Evolutionary conservation across 2,113 vertebrate species (phyloP).

Genomic region (Neogale vison): DNA sequence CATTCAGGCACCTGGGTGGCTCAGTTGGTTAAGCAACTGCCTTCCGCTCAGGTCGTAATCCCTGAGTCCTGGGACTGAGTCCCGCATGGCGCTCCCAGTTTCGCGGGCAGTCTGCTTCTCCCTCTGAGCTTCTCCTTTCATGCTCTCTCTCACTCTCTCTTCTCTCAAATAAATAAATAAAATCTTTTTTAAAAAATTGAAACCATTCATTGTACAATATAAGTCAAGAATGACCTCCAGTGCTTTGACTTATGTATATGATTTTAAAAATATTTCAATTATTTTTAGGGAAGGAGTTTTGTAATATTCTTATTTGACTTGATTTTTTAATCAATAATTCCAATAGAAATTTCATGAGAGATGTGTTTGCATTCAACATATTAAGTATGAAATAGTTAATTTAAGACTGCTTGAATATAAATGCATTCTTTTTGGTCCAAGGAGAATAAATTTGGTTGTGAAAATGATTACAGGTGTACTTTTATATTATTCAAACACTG

Average conservation of each 20-base stretch:
- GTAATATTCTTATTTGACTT: slow-evolving; percentile 52
- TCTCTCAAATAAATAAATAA: too few species aligned
- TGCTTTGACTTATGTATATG: background rate
- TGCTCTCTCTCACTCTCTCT: too few species aligned
- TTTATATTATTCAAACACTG: slow-evolving; percentile 59
- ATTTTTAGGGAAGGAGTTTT: slow-evolving; percentile 58
- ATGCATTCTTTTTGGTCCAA: slow-evolving; percentile 62
- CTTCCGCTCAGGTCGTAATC: too few species aligned
- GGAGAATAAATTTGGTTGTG: slow-evolving; percentile 62
- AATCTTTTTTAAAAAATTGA: background rate
- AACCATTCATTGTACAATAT: background rate
- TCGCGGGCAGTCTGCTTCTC: too few species aligned
- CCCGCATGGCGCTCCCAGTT: too few species aligned
- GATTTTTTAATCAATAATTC: slow-evolving; percentile 70
- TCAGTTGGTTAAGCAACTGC: too few species aligned
- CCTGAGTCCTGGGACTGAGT: too few species aligned
- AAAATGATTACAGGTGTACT: slow-evolving; percentile 57
- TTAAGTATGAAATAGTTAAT: slow-evolving; percentile 64
- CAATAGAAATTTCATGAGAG: slow-evolving; percentile 56
- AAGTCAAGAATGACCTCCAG: background rate
- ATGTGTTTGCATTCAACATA: slow-evolving; percentile 56
- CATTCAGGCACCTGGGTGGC: background rate
- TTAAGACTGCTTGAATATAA: slow-evolving; percentile 70
- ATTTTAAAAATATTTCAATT: slow-evolving; percentile 38
- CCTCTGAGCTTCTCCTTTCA: too few species aligned